These are phyloP conservation scores for Endotricha flammealis DNA, from an alignment of 2,888 invertebrate species.

Conservation along the genomic window DNA sequence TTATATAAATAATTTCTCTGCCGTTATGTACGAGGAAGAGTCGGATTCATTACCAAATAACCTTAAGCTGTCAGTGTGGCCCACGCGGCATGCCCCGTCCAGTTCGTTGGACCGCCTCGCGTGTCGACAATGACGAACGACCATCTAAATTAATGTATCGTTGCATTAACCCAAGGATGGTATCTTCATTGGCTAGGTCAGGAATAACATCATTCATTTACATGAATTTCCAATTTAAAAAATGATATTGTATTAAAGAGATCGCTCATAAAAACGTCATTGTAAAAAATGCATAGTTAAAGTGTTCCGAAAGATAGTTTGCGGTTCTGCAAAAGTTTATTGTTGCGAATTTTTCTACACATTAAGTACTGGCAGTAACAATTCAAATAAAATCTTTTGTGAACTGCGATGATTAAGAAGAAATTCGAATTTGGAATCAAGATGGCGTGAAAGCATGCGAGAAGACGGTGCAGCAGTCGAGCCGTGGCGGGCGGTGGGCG, in stretches of 20 bases:
- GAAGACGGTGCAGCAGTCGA: slow-evolving; percentile 18
- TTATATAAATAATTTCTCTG: too few species aligned
- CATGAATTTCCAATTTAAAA: too few species aligned
- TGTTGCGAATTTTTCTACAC: background rate
- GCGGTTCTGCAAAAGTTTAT: background rate
- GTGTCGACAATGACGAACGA: background rate
- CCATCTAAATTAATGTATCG: background rate
- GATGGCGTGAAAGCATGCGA: slow-evolving; percentile 34
- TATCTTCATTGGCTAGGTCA: background rate
- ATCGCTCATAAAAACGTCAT: too few species aligned
- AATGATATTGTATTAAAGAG: too few species aligned
- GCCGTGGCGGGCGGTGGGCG: slow-evolving; percentile 28
- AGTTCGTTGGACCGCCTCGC: too few species aligned
- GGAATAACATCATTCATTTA: too few species aligned
- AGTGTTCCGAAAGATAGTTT: too few species aligned
- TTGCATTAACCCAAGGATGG: background rate
- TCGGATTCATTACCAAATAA: too few species aligned
- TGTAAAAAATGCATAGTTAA: too few species aligned
- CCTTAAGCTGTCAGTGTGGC: too few species aligned
- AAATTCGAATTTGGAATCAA: slow-evolving; percentile 28
- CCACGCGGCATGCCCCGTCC: too few species aligned
- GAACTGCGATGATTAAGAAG: slow-evolving; percentile 7
- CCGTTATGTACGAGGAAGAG: too few species aligned
- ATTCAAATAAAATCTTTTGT: slow-evolving; percentile 6
- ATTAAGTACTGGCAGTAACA: background rate